Base-by-base conservation (phyloP, 2,113 vertebrate genomes). In the Albula goreensis region DNA sequence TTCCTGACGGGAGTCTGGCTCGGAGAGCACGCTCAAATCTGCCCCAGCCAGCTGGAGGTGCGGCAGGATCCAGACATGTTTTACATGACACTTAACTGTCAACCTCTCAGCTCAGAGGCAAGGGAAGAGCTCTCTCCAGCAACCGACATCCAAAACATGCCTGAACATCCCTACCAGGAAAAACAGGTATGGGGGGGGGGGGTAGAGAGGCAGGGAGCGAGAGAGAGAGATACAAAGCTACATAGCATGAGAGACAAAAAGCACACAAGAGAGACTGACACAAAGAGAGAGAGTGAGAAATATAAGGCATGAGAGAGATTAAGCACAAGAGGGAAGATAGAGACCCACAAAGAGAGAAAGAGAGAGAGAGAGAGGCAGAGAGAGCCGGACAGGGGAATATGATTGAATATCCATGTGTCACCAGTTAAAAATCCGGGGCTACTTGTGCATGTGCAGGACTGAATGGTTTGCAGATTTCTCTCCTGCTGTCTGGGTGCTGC, bases 361-460 rank as follows among this genome's bases (percentile, higher is more conserved):
- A 78, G 83, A 78, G 17, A 10, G 8, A 70, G n/a, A 51, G 79
- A 49, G 77, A 19, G 79, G 48, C 48, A 15, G 11, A 81, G 53
- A 86, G 84, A 48, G 78, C 50, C 77, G 19, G 31, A 53, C 52
- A 50, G 85, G 78, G 53, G 84, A 86, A 86, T 88, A 53, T 91
- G 91, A 92, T 93, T 91, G 89, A 90, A 88, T 89, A 85, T 90
- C 91, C 91, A 91, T 91, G 90, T 93, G 92, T 91, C 91, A 91
- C 89, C 88, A 86, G 86, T 91, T 91, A 91, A 88, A 89, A 85
- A 88, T 89, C 66, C 56, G 83, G 89, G 87, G 88, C 88, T 89
- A 87, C 89, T 80, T 87, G 83, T 78, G 50, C 84, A 88, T 84
- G 84, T 84, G 74, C 83, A 85, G 51, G 80, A 41, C 82, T 82